Base-by-base conservation (phyloP, 2,113 vertebrate species). In the Balaenoptera acutorostrata region DNA sequence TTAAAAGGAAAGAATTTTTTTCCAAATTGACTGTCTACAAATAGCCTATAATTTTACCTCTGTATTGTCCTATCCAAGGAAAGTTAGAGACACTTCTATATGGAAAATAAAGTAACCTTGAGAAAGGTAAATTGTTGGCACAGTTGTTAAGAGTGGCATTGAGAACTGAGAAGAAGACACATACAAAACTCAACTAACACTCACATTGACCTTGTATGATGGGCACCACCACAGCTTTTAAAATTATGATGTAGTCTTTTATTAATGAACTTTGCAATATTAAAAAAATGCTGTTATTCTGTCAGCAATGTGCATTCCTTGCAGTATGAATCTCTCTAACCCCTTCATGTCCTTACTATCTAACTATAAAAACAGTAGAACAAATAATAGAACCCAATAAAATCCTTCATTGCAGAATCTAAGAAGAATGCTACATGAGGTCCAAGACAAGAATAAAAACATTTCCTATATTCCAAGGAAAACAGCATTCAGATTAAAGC, bases 321-420 rank as follows among this genome's bases (percentile, higher is more conserved):
- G 49, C 78, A 96, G 97, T 97, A 95, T 95, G 92, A 97, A 92
- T 98, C 78, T 93, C 95, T 98, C 91, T 59, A 84, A 74, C 90
- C 75, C 74, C 78, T 95, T 89, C 92, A 64, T 46, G 49, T 92
- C 52, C 64, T 90, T 75, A 92, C 92, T 92, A 71, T 72, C 52
- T 87, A 95, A 69, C 55, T 88, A 94, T 63, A 92, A 93, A 96
- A 96, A 93, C 94, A 96, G 95, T 97, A 92, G 83, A 92, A 86
- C 90, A 95, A 91, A 97, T 93, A 97, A 97, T 90, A 93, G 63
- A 96, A 44, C 33, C 66, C 55, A 75, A 88, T 94, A 77, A 97
- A 96, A 92, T 88, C 52, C 46, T 92, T 92, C 83, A 93, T 29
- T 55, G 66, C 64, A 36, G 80, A 91, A 85, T 72, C 41, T 80